Evolutionary conservation across 2,888 invertebrate species (phyloP), one percentile per base, ranked within the genome.

Genomic region (Noctua fimbriata): DNA sequence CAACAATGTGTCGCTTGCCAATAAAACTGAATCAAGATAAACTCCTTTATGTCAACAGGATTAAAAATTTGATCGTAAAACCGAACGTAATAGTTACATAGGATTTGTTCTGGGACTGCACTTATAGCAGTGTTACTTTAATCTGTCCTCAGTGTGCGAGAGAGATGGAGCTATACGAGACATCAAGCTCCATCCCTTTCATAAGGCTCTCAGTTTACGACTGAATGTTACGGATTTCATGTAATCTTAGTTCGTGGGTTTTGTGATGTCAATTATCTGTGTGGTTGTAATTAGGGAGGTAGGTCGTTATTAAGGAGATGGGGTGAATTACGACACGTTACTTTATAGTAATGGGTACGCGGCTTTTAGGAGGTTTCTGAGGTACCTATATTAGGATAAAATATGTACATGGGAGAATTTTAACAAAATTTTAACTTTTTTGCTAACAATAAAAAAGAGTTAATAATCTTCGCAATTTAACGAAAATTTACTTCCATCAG

Each of bases 41-140:
- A 93, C 92, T 92, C 86, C 89, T 93, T 93, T 91, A 92, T 92
- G 92, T 92, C 91, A 89, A 87, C 91, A 75, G 93, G 94, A 94
- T 94, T 94, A 94, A 94, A 94, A 94, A 94, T 92, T 92, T 89
- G 89, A 81, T 92, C 94, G 90, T 94, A 93, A 94, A 93, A 84
- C 81, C 36, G 83, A 73, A 82, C 83, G 89, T 87, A 76, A 87
- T 83, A 89, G 88, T 91, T 89, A 89, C 84, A 79, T 41, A 82
- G 86, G 89, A 91, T 86, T 89, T 90, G 88, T 78, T 89, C 89
- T 87, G 84, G 41, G 67, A 28, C n/a, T 44, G 44, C 18, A n/a
- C 44, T 24, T 44, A 67, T 14, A n/a, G n/a, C 67, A n/a, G 28
- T 28, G 10, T 67, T 44, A 44, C 44, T 44, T 67, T 44, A 67